Percentiles rank a stretch among this genome's conserved stretches.
Evolutionary conservation across 2,797 vertebrate genomes (phyloP).

Genomic region (Acomys russatus): DNA sequence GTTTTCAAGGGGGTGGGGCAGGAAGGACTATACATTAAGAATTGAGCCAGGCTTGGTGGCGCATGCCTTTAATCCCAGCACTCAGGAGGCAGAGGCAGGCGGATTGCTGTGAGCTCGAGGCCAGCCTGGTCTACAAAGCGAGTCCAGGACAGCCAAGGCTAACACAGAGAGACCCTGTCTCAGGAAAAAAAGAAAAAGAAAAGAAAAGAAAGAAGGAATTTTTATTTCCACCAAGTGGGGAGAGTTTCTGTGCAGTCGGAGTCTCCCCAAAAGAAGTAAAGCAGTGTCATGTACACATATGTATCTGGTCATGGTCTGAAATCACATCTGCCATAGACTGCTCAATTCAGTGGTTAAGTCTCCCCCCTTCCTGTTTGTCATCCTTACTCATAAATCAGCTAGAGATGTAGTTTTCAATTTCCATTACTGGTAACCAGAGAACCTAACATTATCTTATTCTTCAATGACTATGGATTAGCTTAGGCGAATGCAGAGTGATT

Average conservation of each 20-base stretch:
- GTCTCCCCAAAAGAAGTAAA: neutral
- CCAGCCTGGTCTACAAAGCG: too few species aligned
- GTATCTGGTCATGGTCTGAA: neutral
- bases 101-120: too few species aligned
- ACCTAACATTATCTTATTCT: neutral
- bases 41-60: too few species aligned
- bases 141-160: too few species aligned
- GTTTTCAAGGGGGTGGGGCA: neutral
- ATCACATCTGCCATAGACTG: neutral
- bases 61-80: too few species aligned
- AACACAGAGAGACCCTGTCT: too few species aligned
- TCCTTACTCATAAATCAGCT: neutral
- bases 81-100: too few species aligned
- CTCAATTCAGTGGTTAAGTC: neutral
- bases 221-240: neutral
- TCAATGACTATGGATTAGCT: neutral
- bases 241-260: neutral
- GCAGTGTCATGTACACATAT: neutral
- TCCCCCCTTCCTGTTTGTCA: neutral
- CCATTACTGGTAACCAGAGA: neutral
- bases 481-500: neutral
- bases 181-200: too few species aligned
- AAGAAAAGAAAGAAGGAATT: neutral
- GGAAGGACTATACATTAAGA: neutral
- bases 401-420: neutral